These are phyloP conservation scores for Aphelenchoides besseyi DNA, from an alignment of 1,140 invertebrate genomes.

Conservation along the genomic window DNA sequence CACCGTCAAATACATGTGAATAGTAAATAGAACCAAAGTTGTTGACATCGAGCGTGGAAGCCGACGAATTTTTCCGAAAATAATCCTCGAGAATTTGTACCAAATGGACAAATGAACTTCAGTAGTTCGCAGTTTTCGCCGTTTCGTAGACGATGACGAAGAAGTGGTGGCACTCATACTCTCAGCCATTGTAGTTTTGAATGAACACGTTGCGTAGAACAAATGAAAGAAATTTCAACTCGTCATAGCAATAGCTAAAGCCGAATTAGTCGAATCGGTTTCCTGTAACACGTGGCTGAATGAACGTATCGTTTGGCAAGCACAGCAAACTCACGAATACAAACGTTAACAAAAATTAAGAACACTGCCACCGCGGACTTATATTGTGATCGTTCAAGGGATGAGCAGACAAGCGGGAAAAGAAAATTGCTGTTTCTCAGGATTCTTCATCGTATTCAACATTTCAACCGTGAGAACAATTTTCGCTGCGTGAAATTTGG, in stretches of 20 bases:
- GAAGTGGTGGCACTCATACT: constrained; percentile 15
- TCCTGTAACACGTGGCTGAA: too few species aligned
- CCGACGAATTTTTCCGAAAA: constrained; percentile 22
- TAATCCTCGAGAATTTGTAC: constrained; percentile 16
- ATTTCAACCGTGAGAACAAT: background rate
- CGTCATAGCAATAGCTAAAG: too few species aligned
- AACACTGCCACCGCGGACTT: background rate
- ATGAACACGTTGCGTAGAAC: background rate
- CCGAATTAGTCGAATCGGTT: too few species aligned
- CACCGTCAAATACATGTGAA: constrained; percentile 22
- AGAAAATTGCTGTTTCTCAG: background rate
- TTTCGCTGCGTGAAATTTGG: background rate
- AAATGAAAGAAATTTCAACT: too few species aligned
- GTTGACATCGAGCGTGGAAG: constrained; percentile 16
- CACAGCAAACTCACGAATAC: too few species aligned
- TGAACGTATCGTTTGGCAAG: too few species aligned
- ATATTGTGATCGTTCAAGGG: too few species aligned
- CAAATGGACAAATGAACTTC: constrained; percentile 17
- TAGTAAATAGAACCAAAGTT: constrained; percentile 23
- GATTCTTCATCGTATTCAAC: background rate
- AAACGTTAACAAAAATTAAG: background rate
- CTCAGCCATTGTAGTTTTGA: constrained; percentile 11
- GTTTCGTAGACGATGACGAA: constrained; percentile 1
- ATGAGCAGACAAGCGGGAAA: background rate
- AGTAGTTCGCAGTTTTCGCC: background rate